phyloP scores from a whole-genome alignment of 30 jellyfish, hydroid and myxozoan species.

The Pseudorhiza aurosa region DNA sequence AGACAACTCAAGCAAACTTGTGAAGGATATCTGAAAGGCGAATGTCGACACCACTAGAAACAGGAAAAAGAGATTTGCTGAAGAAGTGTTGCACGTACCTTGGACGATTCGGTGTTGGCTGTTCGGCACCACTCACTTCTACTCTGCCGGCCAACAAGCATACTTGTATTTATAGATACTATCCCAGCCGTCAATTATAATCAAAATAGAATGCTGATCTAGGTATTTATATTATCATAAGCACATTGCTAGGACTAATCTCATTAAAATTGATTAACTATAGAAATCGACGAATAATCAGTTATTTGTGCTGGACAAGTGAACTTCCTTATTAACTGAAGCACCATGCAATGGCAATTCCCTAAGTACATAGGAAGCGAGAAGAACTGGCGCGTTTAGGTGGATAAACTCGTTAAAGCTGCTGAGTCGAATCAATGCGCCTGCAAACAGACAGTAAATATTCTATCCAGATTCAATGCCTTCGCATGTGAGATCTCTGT shows the following conservation, averaged over 20 bases:
- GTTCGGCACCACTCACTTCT: too few species aligned
- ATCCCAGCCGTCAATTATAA: not conserved
- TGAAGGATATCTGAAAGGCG: too few species aligned
- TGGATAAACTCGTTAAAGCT: constrained; percentile 24
- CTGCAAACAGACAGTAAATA: not conserved
- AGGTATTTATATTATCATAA: not conserved
- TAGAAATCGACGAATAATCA: not conserved
- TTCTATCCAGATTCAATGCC: not conserved
- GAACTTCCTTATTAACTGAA: constrained; percentile 20
- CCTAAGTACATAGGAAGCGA: not conserved
- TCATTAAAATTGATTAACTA: constrained; percentile 30
- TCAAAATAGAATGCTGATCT: constrained; percentile 11
- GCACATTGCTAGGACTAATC: constrained; percentile 20
- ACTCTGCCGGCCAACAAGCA: too few species aligned
- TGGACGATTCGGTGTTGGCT: too few species aligned
- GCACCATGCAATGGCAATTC: constrained; percentile 26
- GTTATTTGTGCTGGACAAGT: not conserved
- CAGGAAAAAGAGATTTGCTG: too few species aligned
- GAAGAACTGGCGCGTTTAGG: constrained; percentile 1
- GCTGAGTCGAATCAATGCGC: not conserved
- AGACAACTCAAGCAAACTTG: too few species aligned
- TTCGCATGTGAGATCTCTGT: too few species aligned
- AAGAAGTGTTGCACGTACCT: too few species aligned
- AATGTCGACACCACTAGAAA: too few species aligned
- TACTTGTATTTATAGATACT: not conserved